Evolutionary conservation across 2,888 invertebrate genomes (phyloP).

Genomic region (Drymonia ruficornis): DNA sequence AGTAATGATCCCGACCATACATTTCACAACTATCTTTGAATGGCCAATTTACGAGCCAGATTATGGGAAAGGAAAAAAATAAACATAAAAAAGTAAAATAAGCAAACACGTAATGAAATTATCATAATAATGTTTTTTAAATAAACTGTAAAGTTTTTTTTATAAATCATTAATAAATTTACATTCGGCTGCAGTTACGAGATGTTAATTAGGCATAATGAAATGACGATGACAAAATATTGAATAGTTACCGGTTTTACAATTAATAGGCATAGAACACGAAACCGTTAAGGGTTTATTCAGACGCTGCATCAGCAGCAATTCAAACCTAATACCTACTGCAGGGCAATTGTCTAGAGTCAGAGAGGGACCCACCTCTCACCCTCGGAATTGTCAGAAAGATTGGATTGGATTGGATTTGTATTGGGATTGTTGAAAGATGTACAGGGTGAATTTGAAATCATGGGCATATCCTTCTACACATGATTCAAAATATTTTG

Average conservation of each 20-base stretch:
- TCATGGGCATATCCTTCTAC: too few relatives aligned
- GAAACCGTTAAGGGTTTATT: too few relatives aligned
- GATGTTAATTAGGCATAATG: slow-evolving; percentile 24
- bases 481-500: too few relatives aligned
- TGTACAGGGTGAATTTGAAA: too few relatives aligned
- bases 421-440: too few relatives aligned
- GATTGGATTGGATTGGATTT: too few relatives aligned
- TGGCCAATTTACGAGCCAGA: slow-evolving; percentile 34
- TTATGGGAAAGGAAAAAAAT: slow-evolving; percentile 24
- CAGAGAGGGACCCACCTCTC: too few relatives aligned
- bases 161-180: slow-evolving; percentile 25
- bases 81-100: slow-evolving; percentile 19
- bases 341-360: too few relatives aligned
- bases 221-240: slow-evolving; percentile 8
- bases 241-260: background rate
- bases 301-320: too few relatives aligned
- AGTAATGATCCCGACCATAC: slow-evolving; percentile 33
- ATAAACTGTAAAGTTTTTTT: slow-evolving; percentile 27
- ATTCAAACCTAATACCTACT: too few relatives aligned
- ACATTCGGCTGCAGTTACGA: slow-evolving; percentile 15
- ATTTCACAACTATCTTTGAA: slow-evolving; percentile 40
- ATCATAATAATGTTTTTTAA: slow-evolving; percentile 35
- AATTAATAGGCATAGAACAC: too few relatives aligned
- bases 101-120: slow-evolving; percentile 36
- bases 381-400: too few relatives aligned